phyloP scores from a whole-genome alignment of 2,888 invertebrate genomes.

The Zele albiditarsus region DNA sequence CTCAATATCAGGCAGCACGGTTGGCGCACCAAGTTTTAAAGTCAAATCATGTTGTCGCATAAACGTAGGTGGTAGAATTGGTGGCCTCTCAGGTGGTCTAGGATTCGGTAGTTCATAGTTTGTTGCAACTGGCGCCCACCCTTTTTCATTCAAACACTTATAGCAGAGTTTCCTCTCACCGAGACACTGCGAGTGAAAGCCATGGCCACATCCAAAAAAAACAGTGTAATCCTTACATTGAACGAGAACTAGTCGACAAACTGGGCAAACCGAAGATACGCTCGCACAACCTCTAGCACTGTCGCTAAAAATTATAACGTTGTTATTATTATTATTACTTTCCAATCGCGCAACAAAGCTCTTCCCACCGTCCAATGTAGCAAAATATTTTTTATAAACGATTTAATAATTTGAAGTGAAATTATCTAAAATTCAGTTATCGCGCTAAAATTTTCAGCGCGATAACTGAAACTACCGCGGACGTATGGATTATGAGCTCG shows the following conservation, averaged over 20 bases:
- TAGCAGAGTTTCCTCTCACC: slow-evolving; percentile 67
- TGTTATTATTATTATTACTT: no score
- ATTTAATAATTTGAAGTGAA: no score
- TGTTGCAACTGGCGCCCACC: slow-evolving; percentile 65
- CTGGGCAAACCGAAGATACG: slow-evolving; percentile 62
- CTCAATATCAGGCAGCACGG: slow-evolving; percentile 67
- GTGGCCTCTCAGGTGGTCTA: slow-evolving; percentile 59
- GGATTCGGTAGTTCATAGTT: slow-evolving; percentile 57
- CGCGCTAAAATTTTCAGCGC: no score
- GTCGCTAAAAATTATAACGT: slow-evolving; percentile 53
- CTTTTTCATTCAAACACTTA: slow-evolving; percentile 67
- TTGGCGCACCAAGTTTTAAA: slow-evolving; percentile 67
- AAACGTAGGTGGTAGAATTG: slow-evolving; percentile 66
- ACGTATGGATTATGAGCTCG: no score
- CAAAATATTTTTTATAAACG: no score
- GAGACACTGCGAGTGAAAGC: slow-evolving; percentile 67
- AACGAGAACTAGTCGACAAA: slow-evolving; percentile 65
- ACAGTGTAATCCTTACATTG: slow-evolving; percentile 64
- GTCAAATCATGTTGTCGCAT: slow-evolving; percentile 65
- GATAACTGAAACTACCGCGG: no score
- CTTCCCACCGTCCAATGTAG: no score
- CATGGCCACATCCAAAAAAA: slow-evolving; percentile 69
- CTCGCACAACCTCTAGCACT: slow-evolving; percentile 66
- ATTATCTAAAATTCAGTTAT: no score
- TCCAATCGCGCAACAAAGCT: no score